Base-by-base conservation (phyloP, 2,113 vertebrate genomes). In the Limnothrissa miodon region DNA sequence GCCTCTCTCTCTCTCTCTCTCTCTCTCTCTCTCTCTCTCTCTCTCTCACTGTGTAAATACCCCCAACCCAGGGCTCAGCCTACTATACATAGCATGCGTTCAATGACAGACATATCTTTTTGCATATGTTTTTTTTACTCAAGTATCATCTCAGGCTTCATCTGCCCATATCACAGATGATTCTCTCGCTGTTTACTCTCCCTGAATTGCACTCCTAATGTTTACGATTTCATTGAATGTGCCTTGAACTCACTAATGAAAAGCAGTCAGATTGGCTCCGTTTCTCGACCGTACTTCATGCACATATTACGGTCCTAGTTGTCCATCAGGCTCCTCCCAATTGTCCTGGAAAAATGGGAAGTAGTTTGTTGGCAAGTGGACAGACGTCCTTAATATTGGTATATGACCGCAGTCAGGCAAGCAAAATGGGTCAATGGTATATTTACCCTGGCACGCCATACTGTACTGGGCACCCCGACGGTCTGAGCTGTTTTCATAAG, bases 1-100 rank as follows among this genome's bases (percentile, higher is more conserved):
- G 70, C 88, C 78, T 21, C 21, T 39, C 59, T 74, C 39, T n/a
- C 78, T 70, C 62, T 70, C 59, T 21, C 29, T 4, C 80, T 6
- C 9, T 15, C 51, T 39, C 66, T 78, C 80, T 51, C 79, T 6
- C 84, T 79, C 66, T 19, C 56, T 62, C 59, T 66, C 59, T 36
- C 29, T 74, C 66, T 36, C 10, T 74, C 66, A 15, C 66, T 74
- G 29, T 74, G n/a, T n/a, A 62, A 56, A 56, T 23, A 4, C 51
- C n/a, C 8, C 83, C 19, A n/a, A 45, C 39, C 36, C 42, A 92
- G 85, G 85, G 85, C 88, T 80, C 87, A 89, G 79, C 44, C 87
- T 87, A 93, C 93, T 95, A 89, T 93, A 93, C 90, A 93, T 95
- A 95, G 93, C 86, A 80, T 81, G 80, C 45, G 82, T 85, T 86